A percentile compares a stretch with the other conserved stretches of the same genome.
phyloP scores from a whole-genome alignment of 2,888 invertebrate species.

The Acrobasis repandana region DNA sequence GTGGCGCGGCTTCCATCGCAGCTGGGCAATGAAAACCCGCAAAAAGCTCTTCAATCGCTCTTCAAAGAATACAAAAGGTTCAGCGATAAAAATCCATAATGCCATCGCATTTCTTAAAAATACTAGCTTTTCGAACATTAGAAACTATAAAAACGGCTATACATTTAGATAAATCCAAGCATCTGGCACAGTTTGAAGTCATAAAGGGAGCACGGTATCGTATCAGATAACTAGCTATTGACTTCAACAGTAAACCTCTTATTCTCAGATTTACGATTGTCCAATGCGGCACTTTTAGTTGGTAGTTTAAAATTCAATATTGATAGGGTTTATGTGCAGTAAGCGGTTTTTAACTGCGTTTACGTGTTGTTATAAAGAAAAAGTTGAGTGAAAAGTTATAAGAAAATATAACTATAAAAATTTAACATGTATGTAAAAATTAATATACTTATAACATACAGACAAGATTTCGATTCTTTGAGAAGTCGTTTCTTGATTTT shows the following conservation, averaged over 20 bases:
- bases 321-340: slow-evolving; percentile 15
- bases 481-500: too few relatives aligned
- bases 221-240: slow-evolving; percentile 21
- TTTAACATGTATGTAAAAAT: too few relatives aligned
- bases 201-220: slow-evolving; percentile 17
- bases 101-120: slow-evolving; percentile 15
- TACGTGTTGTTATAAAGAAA: slow-evolving; percentile 11
- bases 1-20: background rate
- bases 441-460: too few relatives aligned
- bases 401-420: too few relatives aligned
- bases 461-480: too few relatives aligned
- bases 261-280: slow-evolving; percentile 34
- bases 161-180: slow-evolving; percentile 13
- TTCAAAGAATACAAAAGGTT: slow-evolving; percentile 17
- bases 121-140: slow-evolving; percentile 10
- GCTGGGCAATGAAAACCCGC: slow-evolving; percentile 8
- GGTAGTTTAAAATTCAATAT: slow-evolving; percentile 31
- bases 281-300: slow-evolving; percentile 29
- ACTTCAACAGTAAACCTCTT: slow-evolving; percentile 30
- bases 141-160: slow-evolving; percentile 14
- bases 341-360: slow-evolving; percentile 3
- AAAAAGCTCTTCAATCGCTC: slow-evolving; percentile 10
- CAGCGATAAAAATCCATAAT: slow-evolving; percentile 15
- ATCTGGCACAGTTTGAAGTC: slow-evolving; percentile 16
- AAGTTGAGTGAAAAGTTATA: background rate